Base-by-base conservation (phyloP, 2,797 vertebrate genomes). In the Eleutherodactylus coqui region DNA sequence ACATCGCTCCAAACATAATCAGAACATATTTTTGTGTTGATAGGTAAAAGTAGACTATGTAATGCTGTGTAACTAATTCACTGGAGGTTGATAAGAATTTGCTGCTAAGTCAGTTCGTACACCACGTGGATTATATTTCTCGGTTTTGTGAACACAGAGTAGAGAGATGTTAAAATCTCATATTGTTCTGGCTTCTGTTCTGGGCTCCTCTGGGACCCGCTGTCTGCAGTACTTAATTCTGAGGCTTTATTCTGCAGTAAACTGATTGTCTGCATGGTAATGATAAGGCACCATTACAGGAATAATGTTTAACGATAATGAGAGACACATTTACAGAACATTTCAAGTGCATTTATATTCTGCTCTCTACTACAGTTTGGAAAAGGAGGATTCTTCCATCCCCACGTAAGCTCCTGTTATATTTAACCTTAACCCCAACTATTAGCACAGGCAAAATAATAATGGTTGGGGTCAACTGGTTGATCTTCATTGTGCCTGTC, bases 181-280 rank as follows among this genome's bases (percentile, higher is more conserved):
- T 85, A 79, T 70, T 85, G 83, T 80, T 85, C 84, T 58, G 84
- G 77, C 84, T 85, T 80, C 64, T 76, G 79, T 86, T 86, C 70
- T 69, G 4, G 58, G 45, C 49, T 86, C 85, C 85, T 67, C n/a
- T 69, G 85, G 79, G 85, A 86, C 72, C 70, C 13, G 72, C 85
- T 86, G 85, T 86, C 85, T 86, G 72, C 85, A 82, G 43, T 82
- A 82, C 85, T 86, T 86, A 86, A 86, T 86, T 86, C 85, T 82
- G 79, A 86, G 79, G 55, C 79, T 86, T 86, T 86, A 86, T 76
- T 86, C 85, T 86, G 79, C 79, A 86, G 85, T 86, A 86, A 86
- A 86, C 85, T 82, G 85, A 82, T 86, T 82, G 85, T 82, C 79
- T 82, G 85, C 85, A 82, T 86, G 85, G 85, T 82, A 86, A 86